phyloP scores from a whole-genome alignment of 2,113 vertebrate species.

The Ariopsis seemanni region DNA sequence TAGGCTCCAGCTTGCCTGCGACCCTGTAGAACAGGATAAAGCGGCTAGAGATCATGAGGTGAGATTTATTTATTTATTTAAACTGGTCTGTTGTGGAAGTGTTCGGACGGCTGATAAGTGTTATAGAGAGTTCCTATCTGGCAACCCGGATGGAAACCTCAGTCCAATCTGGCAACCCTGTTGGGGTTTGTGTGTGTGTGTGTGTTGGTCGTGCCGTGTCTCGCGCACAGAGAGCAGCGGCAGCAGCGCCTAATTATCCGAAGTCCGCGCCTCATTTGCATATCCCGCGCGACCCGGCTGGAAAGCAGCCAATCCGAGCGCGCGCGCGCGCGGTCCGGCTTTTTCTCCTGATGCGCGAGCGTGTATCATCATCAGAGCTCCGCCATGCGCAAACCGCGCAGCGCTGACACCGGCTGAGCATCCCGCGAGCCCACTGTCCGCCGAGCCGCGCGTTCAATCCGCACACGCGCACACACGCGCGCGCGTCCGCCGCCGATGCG shows the following conservation, averaged over 20 bases:
- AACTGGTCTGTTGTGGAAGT: neutral
- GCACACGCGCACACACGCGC: neutral
- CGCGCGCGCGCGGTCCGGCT: slow-evolving; percentile 70
- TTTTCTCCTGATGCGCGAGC: slow-evolving; percentile 10
- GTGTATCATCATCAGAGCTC: slow-evolving; percentile 82
- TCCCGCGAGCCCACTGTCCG: slow-evolving; percentile 66
- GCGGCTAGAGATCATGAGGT: too few species aligned
- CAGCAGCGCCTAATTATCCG: slow-evolving; percentile 82
- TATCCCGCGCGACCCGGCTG: slow-evolving; percentile 83
- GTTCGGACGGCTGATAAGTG: neutral
- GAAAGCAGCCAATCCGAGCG: slow-evolving; percentile 78
- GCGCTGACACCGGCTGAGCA: slow-evolving; percentile 70
- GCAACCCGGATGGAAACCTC: slow-evolving; percentile 7
- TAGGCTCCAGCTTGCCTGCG: too few species aligned
- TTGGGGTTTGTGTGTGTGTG: slow-evolving; percentile 13
- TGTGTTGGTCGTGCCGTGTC: slow-evolving; percentile 20
- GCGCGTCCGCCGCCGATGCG: slow-evolving; percentile 77
- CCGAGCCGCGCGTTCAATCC: slow-evolving; percentile 62
- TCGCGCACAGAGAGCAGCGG: slow-evolving; percentile 67
- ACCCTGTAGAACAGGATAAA: too few species aligned
- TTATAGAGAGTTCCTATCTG: neutral
- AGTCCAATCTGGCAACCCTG: slow-evolving; percentile 30
- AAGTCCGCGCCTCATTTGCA: slow-evolving; percentile 87
- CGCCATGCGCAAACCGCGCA: slow-evolving; percentile 89
- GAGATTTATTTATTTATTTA: neutral